Evolutionary conservation across 2,888 invertebrate species (phyloP).

Genomic region (Malthinus seriepunctatus): DNA sequence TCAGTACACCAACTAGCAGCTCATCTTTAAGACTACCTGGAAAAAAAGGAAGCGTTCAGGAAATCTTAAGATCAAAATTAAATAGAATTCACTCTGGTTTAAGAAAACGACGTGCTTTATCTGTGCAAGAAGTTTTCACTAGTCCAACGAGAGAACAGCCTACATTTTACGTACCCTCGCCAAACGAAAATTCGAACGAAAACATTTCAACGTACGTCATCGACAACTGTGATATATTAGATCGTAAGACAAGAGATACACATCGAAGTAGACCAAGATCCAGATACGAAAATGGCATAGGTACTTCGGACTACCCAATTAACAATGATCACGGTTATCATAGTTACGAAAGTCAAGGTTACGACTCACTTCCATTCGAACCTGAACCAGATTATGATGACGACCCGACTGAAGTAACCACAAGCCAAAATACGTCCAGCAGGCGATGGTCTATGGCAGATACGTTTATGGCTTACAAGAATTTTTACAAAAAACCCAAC

Average conservation of each 20-base stretch:
- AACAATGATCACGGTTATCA: slow-evolving; percentile 47
- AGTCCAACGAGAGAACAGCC: slow-evolving; percentile 55
- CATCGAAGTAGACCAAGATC: slow-evolving; percentile 36
- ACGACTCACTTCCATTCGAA: slow-evolving; percentile 49
- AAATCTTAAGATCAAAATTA: slow-evolving; percentile 66
- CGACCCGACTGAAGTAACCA: slow-evolving; percentile 23
- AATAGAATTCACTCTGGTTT: slow-evolving; percentile 72
- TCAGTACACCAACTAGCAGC: slow-evolving; percentile 50
- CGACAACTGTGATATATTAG: slow-evolving; percentile 31
- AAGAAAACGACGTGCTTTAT: slow-evolving; percentile 66
- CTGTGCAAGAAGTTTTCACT: slow-evolving; percentile 69
- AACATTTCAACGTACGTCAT: slow-evolving; percentile 2
- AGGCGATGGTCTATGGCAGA: slow-evolving; percentile 45
- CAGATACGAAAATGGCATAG: slow-evolving; percentile 20
- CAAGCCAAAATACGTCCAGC: slow-evolving; percentile 14
- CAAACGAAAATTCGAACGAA: slow-evolving; percentile 37
- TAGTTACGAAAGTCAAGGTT: slow-evolving; percentile 47
- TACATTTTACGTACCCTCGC: slow-evolving; percentile 74
- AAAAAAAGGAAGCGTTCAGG: slow-evolving; percentile 62
- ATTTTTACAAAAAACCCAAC: slow-evolving; percentile 21
- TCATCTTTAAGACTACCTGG: slow-evolving; percentile 56
- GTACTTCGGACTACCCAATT: slow-evolving; percentile 21
- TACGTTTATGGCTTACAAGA: slow-evolving; percentile 37
- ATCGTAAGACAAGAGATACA: slow-evolving; percentile 30
- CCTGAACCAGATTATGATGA: slow-evolving; percentile 53